Evolutionary conservation across 2,113 vertebrate genomes (phyloP).

Genomic region (Phalacrocorax brasilianus): DNA sequence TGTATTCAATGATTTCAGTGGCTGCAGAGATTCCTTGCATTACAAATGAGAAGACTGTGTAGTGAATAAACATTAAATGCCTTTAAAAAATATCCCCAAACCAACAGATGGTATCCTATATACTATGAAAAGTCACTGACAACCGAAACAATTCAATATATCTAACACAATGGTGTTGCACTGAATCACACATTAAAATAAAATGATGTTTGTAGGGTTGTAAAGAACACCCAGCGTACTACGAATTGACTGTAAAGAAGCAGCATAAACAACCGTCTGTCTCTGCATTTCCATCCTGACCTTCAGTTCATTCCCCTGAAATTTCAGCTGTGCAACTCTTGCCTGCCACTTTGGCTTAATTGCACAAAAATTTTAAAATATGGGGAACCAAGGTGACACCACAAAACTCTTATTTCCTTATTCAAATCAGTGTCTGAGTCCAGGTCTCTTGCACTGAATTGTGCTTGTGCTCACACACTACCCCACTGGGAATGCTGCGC

Average conservation of each 20-base stretch:
- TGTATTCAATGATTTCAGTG: conserved; percentile 49
- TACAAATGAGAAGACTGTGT: conserved; percentile 41
- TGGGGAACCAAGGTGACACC: neutral
- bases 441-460: neutral
- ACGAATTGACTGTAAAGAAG: conserved; percentile 42
- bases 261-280: conserved; percentile 48
- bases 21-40: conserved; percentile 57
- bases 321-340: conserved; percentile 5
- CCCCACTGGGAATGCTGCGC: neutral
- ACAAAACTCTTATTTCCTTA: neutral
- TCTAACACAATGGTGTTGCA: conserved; percentile 57
- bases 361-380: neutral
- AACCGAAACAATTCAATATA: conserved; percentile 57
- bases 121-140: conserved; percentile 60
- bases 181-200: conserved; percentile 63
- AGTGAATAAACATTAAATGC: conserved; percentile 64
- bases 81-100: conserved; percentile 9
- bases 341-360: conserved; percentile 25
- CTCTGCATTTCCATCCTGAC: conserved; percentile 42
- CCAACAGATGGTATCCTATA: conserved; percentile 69
- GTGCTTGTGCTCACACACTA: neutral
- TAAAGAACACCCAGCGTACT: conserved; percentile 35
- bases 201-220: conserved; percentile 39
- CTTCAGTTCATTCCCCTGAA: conserved; percentile 44
- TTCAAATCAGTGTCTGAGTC: neutral